Evolutionary conservation across 2,888 invertebrate species (phyloP), one percentile per base, ranked within the genome.

Genomic region (Tetheella fluctuosa): DNA sequence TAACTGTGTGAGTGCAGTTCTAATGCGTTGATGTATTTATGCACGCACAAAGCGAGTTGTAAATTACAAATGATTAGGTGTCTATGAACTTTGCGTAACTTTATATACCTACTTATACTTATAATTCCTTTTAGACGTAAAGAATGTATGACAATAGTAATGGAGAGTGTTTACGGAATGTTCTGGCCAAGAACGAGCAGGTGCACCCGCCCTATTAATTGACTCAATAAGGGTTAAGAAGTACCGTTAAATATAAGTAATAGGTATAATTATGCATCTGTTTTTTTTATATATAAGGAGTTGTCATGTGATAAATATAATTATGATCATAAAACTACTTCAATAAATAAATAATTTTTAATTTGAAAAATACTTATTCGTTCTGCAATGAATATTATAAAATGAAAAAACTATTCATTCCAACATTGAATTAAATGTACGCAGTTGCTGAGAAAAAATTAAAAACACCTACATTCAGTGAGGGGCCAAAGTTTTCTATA

Each of bases 11-110:
- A 84, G 80, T 80, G 83, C 83, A 76, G 76, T 74, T 76, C 72
- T 74, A 71, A 75, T 67, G 71, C 76, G 70, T 76, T 83, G 77
- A 83, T 83, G 82, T 83, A 80, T 79, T 84, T 81, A 81, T 82
- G 79, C 79, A 83, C 73, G 81, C 78, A 80, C 76, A 77, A 79
- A 77, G 74, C 69, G 57, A 57, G 34, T 54, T 54, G 53, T 52
- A 59, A 59, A 62, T 62, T 62, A 54, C 54, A 55, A 56, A 52
- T 55, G 20, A 48, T 48, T 37, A 34, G 55, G 23, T 56, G n/a
- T 37, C 34, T 34, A 13, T 34, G 34, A 34, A 34, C 34, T 13
- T 34, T 13, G 13, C 34, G 52, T 52, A 23, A 25, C 34, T 52
- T 34, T 25, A 37, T 59, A 59, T 55, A 59, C 34, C 20, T 23